Evolutionary conservation across 2,113 vertebrate species (phyloP), one percentile per base, ranked within the genome.

Genomic region (Peromyscus polionotus): DNA sequence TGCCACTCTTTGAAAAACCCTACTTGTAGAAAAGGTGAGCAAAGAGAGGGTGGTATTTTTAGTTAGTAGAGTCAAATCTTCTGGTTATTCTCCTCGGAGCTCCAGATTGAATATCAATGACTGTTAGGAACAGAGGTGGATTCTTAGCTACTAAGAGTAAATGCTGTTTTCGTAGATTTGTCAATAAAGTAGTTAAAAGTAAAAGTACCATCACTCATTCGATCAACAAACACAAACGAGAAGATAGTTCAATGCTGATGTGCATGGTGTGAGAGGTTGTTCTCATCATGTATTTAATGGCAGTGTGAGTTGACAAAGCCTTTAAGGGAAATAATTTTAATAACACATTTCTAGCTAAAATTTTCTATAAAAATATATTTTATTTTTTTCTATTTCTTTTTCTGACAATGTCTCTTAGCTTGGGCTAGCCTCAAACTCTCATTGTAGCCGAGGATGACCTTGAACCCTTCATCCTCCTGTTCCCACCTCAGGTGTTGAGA

Each of bases 81-180:
- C 61, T 90, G 36, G 87, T 83, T 76, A 81, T 45, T 39, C 33
- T 79, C 65, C 48, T 76, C 57, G 33, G 68, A 88, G 12, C 36
- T n/a, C n/a, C 63, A 95, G 8, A 51, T 93, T 95, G 95, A 67
- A 84, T 83, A 85, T 36, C 8, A 14, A 5, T 39, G 39, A 51
- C 63, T 91, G 12, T 91, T 91, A 86, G n/a, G 48, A 17, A 65
- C 33, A 92, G 54, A 88, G 54, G 2, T n/a, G 63, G 8, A 26
- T 59, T 2, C 85, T 92, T 79, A 59, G 63, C 11, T n/a, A 22
- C 72, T 76, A 75, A 65, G 31, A 63, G 12, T 45, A 33, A 39
- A 7, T 88, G 42, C 59, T 94, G 26, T 87, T 92, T 86, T 48
- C 13, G 45, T 81, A 61, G 63, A 95, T 26, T 89, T 87, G 39